Evolutionary conservation across 2,888 invertebrate species (phyloP), one percentile per base, ranked within the genome.

Genomic region (Cylindroiulus punctatus): DNA sequence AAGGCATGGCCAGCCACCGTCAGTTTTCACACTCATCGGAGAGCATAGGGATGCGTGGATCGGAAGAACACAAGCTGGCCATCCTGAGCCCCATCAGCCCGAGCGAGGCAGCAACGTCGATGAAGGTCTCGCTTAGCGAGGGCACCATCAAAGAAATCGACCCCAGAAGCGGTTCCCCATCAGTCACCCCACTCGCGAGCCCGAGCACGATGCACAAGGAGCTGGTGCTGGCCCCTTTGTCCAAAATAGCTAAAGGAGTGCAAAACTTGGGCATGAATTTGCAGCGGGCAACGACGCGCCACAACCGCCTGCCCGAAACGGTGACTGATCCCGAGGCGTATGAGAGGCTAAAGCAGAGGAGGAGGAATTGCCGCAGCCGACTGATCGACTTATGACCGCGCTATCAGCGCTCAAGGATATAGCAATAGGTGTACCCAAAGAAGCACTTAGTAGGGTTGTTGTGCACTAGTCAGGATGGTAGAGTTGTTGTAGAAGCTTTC

Each of bases 181-280:
- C 65, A 10, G 65, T 87, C 7, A 85, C 87, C 2, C 42, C 86
- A 17, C 40, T 85, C 5, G 57, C 84, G 3, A 52, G 65, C 57
- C 36, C 86, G 5, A 36, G 32, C n/a, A 52, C 26, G 10, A 47
- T 85, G n/a, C 84, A 82, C 10, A 84, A 86, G 84, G 88, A 88
- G 42, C 32, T 86, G 10, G 88, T 89, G 12, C 86, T 88, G 85
- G 88, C 87, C 30, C 95, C 95, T 0, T 93, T 97, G 40, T 95
- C 96, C 0, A 96, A 96, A 90, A 91, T 97, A 84, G 97, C 97
- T 0, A 96, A 96, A 90, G 96, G 96, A 0, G 94, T 97, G 89
- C 96, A 96, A 90, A 95, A 93, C 89, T 92, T 97, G 85, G 95
- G 97, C 0, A 94, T 95, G 19, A 97, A 96, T 92, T 92, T 97